Evolutionary conservation across 1,140 invertebrate genomes (phyloP), one percentile per base, ranked within the genome.

Genomic region (Adoxophyes honmai): DNA sequence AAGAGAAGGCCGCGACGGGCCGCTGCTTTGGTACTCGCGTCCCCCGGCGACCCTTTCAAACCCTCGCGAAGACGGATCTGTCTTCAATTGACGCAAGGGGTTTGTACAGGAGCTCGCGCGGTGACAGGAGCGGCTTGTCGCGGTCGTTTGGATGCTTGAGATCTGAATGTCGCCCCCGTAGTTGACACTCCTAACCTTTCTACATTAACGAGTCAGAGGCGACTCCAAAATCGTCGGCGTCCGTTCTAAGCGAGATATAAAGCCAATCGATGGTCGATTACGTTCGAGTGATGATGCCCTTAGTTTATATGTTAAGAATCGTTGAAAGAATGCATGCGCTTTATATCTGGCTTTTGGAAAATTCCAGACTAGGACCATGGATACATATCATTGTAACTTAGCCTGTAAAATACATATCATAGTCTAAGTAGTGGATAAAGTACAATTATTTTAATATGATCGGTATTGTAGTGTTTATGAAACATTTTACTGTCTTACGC

Each of bases 331-430:
- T 82, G 83, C 75, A 80, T 75, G 73, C 83, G 85, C 85, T 88
- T 88, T 86, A 85, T 86, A 84, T 86, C 81, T 86, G 78, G 81
- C 83, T 86, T 85, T 78, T 83, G 73, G 74, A 72, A 75, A 78
- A 76, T 74, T 82, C 80, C 85, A 82, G 76, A 78, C 73, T 82
- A 85, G 83, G 85, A 85, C 85, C 81, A 88, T 70, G 70, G 73
- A 77, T 72, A 82, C 83, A 86, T 88, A 87, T 88, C 81, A 81
- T 75, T 81, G 39, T 80, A 80, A 58, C 56, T 67, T 81, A 83
- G 73, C 60, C 33, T 62, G 64, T 64, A 72, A 58, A 73, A 73
- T 69, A 73, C 73, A 81, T 76, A 77, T 79, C 73, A 73, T 75
- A 74, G 64, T 59, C 68, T 65, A 62, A 60, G 70, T 81, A 81